Evolutionary conservation across 64 coral and sea anemone species (phyloP), one percentile per base, ranked within the genome.

Genomic region (Catalaphyllia jardinei): DNA sequence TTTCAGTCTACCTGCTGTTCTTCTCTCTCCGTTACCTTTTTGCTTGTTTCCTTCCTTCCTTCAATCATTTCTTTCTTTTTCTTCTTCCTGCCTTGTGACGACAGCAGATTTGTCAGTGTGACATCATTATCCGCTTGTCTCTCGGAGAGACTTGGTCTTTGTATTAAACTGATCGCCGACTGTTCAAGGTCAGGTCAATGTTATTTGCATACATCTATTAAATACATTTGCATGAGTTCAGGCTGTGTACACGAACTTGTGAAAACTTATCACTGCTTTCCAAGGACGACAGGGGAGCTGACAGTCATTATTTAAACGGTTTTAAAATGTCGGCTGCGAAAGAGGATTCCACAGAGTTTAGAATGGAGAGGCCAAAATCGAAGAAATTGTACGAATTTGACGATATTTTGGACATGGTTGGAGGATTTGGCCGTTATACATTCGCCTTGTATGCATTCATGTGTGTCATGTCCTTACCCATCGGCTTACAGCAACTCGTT

Each of bases 351-450:
- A 1, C 15, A 1, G 54, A 82, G 4, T 62, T 0, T 3, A 16
- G 1, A 67, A 49, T 67, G 33, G 29, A 65, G 55, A 73, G 31
- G 35, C 28, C 61, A 67, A 89, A 22, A 50, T 28, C 52, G 75
- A 86, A 73, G 18, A 80, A 60, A 35, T 69, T 24, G 19, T 79
- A 89, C 39, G 87, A 90, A 30, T 96, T 96, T 72, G 94, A 96
- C 29, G 94, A 93, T 30, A 75, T 96, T 63, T 83, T 96, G 59
- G 78, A 51, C 24, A 83, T 96, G 63, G 94, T 93, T 4, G 94
- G 94, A 18, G 94, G 94, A 27, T 93, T 96, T 31, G 94, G 94
- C 59, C 87, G 94, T 10, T 96, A 96, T 31, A 89, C 88, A 5
- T 73, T 67, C 17, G 57, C 82, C 20, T 82, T 96, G 19, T 96